A percentile compares a stretch with the other conserved stretches of the same genome.
Conservation (phyloP, 2,797 vertebrate genomes). For the Malacoctenus gilli region DNA sequence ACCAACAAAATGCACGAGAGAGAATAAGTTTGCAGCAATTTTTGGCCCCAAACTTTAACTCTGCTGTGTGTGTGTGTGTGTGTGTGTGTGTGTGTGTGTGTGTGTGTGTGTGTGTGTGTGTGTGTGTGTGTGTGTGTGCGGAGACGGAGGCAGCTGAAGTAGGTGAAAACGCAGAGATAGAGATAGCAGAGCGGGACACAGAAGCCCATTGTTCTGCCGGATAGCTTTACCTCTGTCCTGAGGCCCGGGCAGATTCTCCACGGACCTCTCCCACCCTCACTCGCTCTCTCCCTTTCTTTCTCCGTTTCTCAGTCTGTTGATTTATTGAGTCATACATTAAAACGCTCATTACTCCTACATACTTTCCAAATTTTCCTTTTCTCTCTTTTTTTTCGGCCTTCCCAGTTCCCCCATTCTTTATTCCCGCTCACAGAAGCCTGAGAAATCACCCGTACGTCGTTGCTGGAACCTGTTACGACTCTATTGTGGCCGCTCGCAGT, state of each 20-base stretch:
- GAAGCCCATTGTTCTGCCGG: slow-evolving; percentile 91
- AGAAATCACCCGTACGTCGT: slow-evolving; percentile 23
- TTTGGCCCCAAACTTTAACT: slow-evolving; percentile 12
- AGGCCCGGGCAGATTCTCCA: slow-evolving; percentile 76
- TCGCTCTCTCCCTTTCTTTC: slow-evolving; percentile 16
- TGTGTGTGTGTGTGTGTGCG: neutral
- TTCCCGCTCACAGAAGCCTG: slow-evolving; percentile 31
- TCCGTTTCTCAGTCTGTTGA: slow-evolving; percentile 71
- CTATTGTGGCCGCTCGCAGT: neutral
- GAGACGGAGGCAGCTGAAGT: slow-evolving; percentile 49
- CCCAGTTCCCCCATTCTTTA: slow-evolving; percentile 15
- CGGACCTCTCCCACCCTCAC: slow-evolving; percentile 51
- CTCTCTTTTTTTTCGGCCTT: slow-evolving; percentile 25
- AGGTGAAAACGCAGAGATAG: slow-evolving; percentile 57
- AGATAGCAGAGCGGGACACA: slow-evolving; percentile 82
- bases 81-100: too few relatives aligned
- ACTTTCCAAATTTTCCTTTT: slow-evolving; percentile 65
- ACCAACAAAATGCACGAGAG: slow-evolving; percentile 12
- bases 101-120: too few relatives aligned
- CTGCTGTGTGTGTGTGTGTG: too few relatives aligned
- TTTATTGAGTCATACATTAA: slow-evolving; percentile 85
- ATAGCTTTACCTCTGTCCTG: slow-evolving; percentile 79
- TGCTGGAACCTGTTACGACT: slow-evolving; percentile 4
- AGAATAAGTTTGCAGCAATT: slow-evolving; percentile 5
- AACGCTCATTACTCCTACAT: slow-evolving; percentile 80